phyloP scores from a whole-genome alignment of 2,113 vertebrate genomes.

The Plecturocebus donacophilus region DNA sequence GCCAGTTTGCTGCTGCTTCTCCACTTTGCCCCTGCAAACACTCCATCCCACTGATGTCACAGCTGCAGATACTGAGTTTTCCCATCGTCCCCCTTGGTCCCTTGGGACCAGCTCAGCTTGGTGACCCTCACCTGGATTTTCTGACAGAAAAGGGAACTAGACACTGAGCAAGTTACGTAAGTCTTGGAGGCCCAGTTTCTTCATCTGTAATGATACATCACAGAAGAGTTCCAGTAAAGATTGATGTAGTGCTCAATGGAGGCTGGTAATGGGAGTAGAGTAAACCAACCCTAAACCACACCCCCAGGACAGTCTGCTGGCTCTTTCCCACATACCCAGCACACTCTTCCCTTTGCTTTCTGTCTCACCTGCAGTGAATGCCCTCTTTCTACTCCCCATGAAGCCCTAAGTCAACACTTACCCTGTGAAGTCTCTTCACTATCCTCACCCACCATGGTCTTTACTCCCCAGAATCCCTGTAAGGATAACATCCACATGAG shows the following conservation, averaged over 20 bases:
- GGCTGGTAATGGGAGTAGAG: background rate
- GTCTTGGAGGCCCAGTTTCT: background rate
- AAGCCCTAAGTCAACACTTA: background rate
- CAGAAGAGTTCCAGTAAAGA: background rate
- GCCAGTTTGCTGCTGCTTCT: background rate
- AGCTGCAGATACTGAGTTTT: background rate
- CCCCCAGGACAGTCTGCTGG: background rate
- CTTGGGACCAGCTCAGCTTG: background rate
- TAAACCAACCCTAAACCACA: no score
- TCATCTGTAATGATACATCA: no score
- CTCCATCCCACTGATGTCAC: accelerated
- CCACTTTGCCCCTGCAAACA: background rate
- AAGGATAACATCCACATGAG: no score
- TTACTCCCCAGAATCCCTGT: background rate
- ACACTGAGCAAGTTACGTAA: background rate
- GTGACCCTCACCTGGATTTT: background rate
- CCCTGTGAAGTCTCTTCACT: background rate
- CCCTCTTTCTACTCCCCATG: background rate
- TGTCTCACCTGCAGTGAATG: background rate
- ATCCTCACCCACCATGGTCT: accelerated
- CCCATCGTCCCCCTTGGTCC: background rate
- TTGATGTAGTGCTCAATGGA: accelerated
- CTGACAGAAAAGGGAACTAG: background rate
- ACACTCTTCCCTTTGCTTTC: background rate
- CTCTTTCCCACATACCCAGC: background rate